Conservation (phyloP, 2,113 vertebrate genomes). For the Pygoscelis antarcticus region DNA sequence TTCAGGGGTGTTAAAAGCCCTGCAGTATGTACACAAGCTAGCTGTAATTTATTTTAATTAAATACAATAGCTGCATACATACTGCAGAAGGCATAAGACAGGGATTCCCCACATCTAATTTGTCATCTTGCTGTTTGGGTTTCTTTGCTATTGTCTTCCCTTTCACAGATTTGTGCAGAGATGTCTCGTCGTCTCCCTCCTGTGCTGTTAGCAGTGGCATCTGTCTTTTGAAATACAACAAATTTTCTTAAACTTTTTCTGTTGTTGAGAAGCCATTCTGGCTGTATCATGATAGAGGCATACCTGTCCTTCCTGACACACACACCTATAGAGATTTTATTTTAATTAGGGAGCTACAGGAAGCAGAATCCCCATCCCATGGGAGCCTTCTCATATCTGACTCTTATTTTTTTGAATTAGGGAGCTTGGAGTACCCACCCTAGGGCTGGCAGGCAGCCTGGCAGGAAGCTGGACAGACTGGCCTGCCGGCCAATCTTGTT, state of each 20-base stretch:
- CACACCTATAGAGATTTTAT: background rate
- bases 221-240: background rate
- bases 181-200: background rate
- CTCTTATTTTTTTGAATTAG: background rate
- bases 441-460: conserved; percentile 63
- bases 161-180: background rate
- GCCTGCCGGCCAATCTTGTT: conserved; percentile 5
- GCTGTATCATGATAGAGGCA: background rate
- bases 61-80: background rate
- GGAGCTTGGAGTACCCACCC: conserved; percentile 32
- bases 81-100: background rate
- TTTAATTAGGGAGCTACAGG: background rate
- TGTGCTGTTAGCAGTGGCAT: background rate
- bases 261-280: background rate
- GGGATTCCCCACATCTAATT: background rate
- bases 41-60: background rate
- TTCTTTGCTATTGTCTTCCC: background rate
- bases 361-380: background rate
- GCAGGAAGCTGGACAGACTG: conserved; percentile 67
- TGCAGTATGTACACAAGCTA: background rate
- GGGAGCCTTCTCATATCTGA: background rate
- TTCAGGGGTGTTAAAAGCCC: background rate
- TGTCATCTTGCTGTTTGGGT: background rate
- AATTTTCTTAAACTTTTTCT: background rate
- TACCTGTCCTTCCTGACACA: background rate